These are phyloP conservation scores for Araneus ventricosus DNA, from an alignment of 1,140 invertebrate species.

Conservation along the genomic window DNA sequence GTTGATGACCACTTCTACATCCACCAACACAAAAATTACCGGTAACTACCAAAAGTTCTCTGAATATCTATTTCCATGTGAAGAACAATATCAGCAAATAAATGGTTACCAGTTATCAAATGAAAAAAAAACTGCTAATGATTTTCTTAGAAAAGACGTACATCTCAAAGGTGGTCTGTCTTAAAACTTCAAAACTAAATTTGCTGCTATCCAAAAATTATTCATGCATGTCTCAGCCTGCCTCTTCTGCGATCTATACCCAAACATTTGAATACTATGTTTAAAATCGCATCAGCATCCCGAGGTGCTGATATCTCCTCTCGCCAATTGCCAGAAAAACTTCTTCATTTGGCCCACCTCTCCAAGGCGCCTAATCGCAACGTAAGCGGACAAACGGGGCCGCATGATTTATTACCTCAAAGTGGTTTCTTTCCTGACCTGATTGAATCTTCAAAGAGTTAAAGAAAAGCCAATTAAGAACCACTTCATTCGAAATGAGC, in stretches of 20 bases:
- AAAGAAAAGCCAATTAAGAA: slow-evolving; percentile 36
- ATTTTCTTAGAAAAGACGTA: background rate
- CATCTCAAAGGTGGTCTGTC: background rate
- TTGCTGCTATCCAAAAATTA: background rate
- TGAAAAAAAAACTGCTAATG: background rate
- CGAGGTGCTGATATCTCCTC: background rate
- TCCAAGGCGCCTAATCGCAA: no score
- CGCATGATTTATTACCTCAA: background rate
- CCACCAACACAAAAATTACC: no score
- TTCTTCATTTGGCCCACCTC: no score
- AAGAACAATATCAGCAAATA: background rate
- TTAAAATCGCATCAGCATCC: background rate
- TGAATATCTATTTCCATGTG: no score
- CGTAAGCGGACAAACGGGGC: background rate
- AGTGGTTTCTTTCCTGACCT: background rate
- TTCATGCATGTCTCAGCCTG: background rate
- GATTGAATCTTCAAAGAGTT: slow-evolving; percentile 32
- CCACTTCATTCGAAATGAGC: background rate
- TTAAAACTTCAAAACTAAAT: background rate
- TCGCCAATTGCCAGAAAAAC: no score
- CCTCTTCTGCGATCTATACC: background rate
- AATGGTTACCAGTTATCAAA: background rate
- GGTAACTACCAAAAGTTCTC: no score
- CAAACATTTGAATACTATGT: background rate
- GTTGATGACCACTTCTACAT: no score